phyloP scores from a whole-genome alignment of 2,113 vertebrate genomes.

The Nerophis lumbriciformis region DNA sequence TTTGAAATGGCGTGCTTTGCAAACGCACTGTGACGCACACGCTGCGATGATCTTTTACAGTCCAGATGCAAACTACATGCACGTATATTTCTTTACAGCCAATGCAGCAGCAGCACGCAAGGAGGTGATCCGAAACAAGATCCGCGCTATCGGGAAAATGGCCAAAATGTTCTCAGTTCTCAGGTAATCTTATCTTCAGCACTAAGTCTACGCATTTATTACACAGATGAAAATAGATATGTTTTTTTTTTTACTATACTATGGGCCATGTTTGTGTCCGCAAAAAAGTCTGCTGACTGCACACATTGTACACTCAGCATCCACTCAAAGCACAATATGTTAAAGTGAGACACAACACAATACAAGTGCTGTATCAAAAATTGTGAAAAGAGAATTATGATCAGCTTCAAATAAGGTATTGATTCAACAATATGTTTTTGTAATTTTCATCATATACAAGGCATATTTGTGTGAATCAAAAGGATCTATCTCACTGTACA shows the following conservation, averaged over 20 bases:
- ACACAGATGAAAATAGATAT: too few relatives aligned
- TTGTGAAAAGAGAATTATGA: not conserved
- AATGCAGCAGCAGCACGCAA: constrained; percentile 78
- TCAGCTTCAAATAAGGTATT: not conserved
- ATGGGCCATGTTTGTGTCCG: too few relatives aligned
- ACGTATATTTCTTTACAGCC: constrained; percentile 54
- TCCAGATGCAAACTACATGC: not conserved
- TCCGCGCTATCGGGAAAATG: constrained; percentile 80
- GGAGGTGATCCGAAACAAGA: constrained; percentile 81
- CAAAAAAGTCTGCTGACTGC: too few relatives aligned
- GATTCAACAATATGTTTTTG: too few relatives aligned
- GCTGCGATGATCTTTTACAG: not conserved
- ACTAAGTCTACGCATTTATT: not conserved
- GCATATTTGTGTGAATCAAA: too few relatives aligned
- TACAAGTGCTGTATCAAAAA: not conserved
- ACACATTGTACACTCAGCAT: not conserved
- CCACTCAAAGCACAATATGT: not conserved
- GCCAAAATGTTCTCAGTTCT: constrained; percentile 81
- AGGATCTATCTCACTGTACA: too few relatives aligned
- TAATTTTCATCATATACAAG: too few relatives aligned
- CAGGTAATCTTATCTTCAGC: constrained; percentile 54
- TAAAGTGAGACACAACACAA: not conserved
- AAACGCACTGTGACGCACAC: not conserved
- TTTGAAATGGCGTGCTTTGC: not conserved
- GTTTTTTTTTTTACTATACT: too few relatives aligned